Conservation (phyloP, 1,140 invertebrate species). For the Leguminivora glycinivorella region DNA sequence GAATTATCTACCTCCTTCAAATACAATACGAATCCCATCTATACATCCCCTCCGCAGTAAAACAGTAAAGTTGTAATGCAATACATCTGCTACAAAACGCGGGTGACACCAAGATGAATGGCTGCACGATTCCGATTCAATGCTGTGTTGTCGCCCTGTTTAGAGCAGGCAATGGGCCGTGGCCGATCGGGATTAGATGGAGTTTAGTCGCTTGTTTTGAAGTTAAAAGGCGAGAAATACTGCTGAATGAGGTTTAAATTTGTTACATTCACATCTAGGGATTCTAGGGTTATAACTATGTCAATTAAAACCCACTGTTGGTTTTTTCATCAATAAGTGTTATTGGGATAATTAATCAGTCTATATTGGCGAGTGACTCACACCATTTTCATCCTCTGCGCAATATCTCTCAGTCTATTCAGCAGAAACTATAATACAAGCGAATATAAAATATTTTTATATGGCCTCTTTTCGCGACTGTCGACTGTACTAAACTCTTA, state of each 20-base stretch:
- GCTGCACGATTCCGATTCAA: slow-evolving; percentile 54
- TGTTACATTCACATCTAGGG: neutral
- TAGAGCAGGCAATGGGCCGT: slow-evolving; percentile 47
- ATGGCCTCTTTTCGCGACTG: too few species aligned
- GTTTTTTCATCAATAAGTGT: too few species aligned
- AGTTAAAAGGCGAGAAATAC: slow-evolving; percentile 19
- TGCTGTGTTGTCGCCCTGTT: slow-evolving; percentile 52
- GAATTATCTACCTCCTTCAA: neutral
- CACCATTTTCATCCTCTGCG: too few species aligned
- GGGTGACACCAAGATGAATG: slow-evolving; percentile 69
- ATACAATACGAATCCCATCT: slow-evolving; percentile 28
- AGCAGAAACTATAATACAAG: too few species aligned
- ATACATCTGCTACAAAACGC: slow-evolving; percentile 68
- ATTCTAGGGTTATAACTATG: neutral
- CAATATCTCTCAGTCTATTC: too few species aligned
- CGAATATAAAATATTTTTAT: too few species aligned
- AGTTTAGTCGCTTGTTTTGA: slow-evolving; percentile 37
- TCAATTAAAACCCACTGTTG: too few species aligned
- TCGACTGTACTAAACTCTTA: too few species aligned
- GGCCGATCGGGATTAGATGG: slow-evolving; percentile 41
- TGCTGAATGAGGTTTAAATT: slow-evolving; percentile 29
- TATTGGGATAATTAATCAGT: too few species aligned
- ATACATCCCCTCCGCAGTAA: slow-evolving; percentile 14
- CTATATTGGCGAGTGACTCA: too few species aligned
- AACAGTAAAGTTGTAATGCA: slow-evolving; percentile 60